Evolutionary conservation across 2,113 vertebrate species (phyloP), one percentile per base, ranked within the genome.

Genomic region (Dicerorhinus sumatrensis): DNA sequence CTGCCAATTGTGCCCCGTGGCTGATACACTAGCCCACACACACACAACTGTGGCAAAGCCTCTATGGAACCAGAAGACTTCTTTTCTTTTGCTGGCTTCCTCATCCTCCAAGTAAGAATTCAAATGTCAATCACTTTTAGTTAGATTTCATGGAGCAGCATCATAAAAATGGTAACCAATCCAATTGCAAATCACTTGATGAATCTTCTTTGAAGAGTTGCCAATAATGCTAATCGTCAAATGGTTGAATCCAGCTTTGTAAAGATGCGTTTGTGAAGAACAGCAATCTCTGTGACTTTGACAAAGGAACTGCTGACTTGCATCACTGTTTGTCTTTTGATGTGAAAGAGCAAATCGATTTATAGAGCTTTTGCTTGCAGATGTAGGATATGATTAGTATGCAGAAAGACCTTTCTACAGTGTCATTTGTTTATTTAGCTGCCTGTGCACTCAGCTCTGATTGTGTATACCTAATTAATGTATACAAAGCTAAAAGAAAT

Each of bases 301-400:
- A 99, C 99, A 99, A 99, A 99, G 99, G 99, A 99, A 99, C 99
- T 99, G 99, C 99, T 99, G 99, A 99, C 99, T 99, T 99, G 99
- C 99, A 99, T 99, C 99, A 99, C 99, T 99, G 99, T 99, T 99
- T 99, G 99, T 99, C 99, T 99, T 99, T 99, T 99, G 99, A 99
- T 99, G 99, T 99, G 99, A 99, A 99, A 99, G 99, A 99, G 99
- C 99, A 99, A 99, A 99, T 99, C 99, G 99, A 99, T 99, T 99
- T 99, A 99, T 99, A 98, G 99, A 99, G 98, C 99, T 99, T 99
- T 99, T 99, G 99, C 98, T 98, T 98, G 99, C 99, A 99, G 99
- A 99, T 98, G 99, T 98, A 99, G 99, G 98, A 99, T 99, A 99
- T 99, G 99, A 99, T 99, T 99, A 99, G 99, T 99, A 99, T 99